These are phyloP conservation scores for Platycheirus albimanus DNA, from an alignment of 2,888 invertebrate species.

Conservation along the genomic window DNA sequence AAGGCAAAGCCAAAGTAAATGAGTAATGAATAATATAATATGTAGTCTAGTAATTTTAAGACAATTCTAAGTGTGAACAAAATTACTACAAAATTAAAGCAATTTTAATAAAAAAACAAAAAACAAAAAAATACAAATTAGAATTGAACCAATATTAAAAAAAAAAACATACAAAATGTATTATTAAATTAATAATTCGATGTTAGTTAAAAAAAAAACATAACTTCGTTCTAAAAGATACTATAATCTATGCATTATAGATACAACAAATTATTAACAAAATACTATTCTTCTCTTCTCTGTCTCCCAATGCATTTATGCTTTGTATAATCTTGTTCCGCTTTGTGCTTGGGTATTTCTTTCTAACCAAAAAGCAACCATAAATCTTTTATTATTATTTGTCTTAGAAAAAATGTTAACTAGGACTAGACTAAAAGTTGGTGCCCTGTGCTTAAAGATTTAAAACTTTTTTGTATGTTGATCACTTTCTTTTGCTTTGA, in stretches of 20 bases:
- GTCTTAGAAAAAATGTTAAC: background rate
- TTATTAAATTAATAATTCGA: slow-evolving; percentile 48
- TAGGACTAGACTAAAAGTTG: background rate
- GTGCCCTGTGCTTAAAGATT: no score
- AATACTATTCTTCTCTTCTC: slow-evolving; percentile 22
- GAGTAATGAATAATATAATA: no score
- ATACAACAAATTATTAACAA: slow-evolving; percentile 31
- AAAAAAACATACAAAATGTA: slow-evolving; percentile 43
- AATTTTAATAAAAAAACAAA: slow-evolving; percentile 41
- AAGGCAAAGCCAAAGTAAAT: slow-evolving; percentile 56
- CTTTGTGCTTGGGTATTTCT: background rate
- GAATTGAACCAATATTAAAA: slow-evolving; percentile 70
- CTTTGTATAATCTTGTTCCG: slow-evolving; percentile 14
- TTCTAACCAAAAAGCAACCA: background rate
- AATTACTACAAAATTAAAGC: slow-evolving; percentile 44
- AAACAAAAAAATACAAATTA: slow-evolving; percentile 53
- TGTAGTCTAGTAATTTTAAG: slow-evolving; percentile 48
- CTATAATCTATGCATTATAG: slow-evolving; percentile 40
- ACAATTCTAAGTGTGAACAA: slow-evolving; percentile 60
- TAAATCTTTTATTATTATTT: background rate
- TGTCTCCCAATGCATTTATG: slow-evolving; percentile 22
- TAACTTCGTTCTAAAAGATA: slow-evolving; percentile 36
- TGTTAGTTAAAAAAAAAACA: slow-evolving; percentile 51
- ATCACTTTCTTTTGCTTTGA: no score
- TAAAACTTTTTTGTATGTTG: no score